Conservation (phyloP, 1,140 invertebrate genomes). For the Atta texana region DNA sequence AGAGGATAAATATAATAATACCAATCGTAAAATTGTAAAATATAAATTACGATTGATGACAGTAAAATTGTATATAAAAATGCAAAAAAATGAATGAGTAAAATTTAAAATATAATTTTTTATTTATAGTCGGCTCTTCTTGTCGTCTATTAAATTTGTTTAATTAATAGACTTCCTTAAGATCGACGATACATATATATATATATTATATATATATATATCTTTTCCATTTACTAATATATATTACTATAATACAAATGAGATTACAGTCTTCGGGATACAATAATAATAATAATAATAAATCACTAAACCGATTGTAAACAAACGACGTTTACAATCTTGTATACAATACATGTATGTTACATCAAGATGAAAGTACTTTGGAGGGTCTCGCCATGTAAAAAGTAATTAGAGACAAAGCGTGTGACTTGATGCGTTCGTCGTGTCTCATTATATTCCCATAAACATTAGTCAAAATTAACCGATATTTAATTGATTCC, state of each 20-base stretch:
- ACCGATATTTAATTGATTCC: slow-evolving; percentile 32
- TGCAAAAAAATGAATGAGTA: slow-evolving; percentile 28
- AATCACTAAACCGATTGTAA: slow-evolving; percentile 19
- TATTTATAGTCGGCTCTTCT: slow-evolving; percentile 17
- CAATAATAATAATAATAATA: slow-evolving; percentile 54
- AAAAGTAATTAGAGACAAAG: slow-evolving; percentile 17
- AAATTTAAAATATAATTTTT: slow-evolving; percentile 35
- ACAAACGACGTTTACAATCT: slow-evolving; percentile 41
- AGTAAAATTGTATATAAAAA: slow-evolving; percentile 39
- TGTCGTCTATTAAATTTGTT: not conserved
- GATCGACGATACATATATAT: slow-evolving; percentile 11
- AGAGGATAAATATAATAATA: not conserved
- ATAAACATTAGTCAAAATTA: slow-evolving; percentile 24
- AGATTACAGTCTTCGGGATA: slow-evolving; percentile 52
- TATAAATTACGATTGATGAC: not conserved
- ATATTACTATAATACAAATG: slow-evolving; percentile 47
- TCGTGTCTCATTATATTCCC: not conserved
- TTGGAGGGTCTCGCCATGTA: slow-evolving; percentile 12
- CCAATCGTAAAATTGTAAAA: slow-evolving; percentile 24
- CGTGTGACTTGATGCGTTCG: not conserved
- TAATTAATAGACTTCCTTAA: slow-evolving; percentile 1
- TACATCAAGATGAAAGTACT: slow-evolving; percentile 44
- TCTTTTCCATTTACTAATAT: not conserved
- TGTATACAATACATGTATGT: slow-evolving; percentile 3
- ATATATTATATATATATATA: slow-evolving; percentile 11